Conservation (phyloP, 2,113 vertebrate genomes). For the Carassius auratus region DNA sequence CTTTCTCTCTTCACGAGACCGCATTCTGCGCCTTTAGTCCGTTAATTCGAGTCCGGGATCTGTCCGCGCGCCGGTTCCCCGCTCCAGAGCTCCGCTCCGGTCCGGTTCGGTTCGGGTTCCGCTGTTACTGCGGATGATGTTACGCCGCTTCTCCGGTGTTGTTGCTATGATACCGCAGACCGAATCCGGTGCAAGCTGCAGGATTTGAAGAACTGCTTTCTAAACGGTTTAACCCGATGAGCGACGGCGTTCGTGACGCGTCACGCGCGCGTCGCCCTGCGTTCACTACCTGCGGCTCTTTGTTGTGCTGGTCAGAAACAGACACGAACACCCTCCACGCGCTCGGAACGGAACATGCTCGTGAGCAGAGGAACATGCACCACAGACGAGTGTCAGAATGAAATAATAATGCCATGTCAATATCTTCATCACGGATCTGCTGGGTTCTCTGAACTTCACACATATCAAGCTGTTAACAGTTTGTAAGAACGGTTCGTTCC, state of each 20-base stretch:
- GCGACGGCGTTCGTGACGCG: neutral
- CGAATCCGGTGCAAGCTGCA: constrained; percentile 27
- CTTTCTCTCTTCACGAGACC: constrained; percentile 35
- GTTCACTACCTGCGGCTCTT: neutral
- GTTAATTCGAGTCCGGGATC: constrained; percentile 13
- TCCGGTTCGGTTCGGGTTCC: neutral
- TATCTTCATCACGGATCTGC: no score
- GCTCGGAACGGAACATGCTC: neutral
- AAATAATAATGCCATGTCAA: no score
- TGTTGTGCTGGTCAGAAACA: neutral
- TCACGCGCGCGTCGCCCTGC: neutral
- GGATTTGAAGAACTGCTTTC: constrained; percentile 11
- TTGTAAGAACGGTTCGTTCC: no score
- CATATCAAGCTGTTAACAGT: no score
- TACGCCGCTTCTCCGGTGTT: constrained; percentile 48
- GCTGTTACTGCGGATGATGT: constrained; percentile 42
- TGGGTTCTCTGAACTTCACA: no score
- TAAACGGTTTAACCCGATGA: constrained; percentile 13
- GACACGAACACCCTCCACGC: neutral
- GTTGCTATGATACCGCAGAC: constrained; percentile 52
- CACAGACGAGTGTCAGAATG: neutral
- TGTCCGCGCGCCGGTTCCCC: constrained; percentile 45
- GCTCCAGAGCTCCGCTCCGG: constrained; percentile 47
- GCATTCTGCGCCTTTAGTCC: constrained; percentile 32
- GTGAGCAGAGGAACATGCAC: neutral